Evolutionary conservation across 2,888 invertebrate genomes (phyloP).

Genomic region (Allolobophora icterica): DNA sequence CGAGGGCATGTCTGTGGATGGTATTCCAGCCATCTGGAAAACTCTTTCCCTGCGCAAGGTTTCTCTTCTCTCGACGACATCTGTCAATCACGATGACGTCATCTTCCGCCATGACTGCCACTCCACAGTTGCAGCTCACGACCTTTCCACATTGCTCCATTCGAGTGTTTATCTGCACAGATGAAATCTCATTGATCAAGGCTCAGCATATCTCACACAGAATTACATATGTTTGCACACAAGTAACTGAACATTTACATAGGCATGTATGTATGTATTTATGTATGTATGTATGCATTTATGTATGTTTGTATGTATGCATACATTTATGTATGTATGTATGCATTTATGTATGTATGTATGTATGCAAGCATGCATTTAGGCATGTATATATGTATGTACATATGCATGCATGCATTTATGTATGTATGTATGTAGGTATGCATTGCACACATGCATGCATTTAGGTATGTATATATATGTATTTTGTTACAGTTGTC

Average conservation of each 20-base stretch:
- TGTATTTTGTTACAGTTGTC: too few relatives aligned
- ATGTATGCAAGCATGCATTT: too few relatives aligned
- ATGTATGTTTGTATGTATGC: background rate
- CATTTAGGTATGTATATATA: too few relatives aligned
- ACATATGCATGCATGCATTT: too few relatives aligned
- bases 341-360: background rate
- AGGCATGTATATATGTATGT: too few relatives aligned
- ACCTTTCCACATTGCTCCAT: slow-evolving; percentile 43
- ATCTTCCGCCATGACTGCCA: slow-evolving; percentile 48
- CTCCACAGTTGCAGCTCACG: slow-evolving; percentile 48
- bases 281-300: background rate
- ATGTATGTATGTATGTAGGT: too few relatives aligned
- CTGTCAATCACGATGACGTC: slow-evolving; percentile 49
- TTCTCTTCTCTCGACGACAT: slow-evolving; percentile 41
- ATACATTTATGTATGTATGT: background rate
- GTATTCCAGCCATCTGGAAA: slow-evolving; percentile 48
- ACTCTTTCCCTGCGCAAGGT: slow-evolving; percentile 43
- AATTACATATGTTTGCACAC: background rate
- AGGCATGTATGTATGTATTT: slow-evolving; percentile 1
- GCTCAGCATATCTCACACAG: background rate
- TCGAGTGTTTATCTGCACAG: slow-evolving; percentile 44
- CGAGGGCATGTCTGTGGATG: slow-evolving; percentile 46
- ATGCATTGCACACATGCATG: too few relatives aligned
- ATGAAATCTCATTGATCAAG: background rate
- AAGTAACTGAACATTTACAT: background rate